Base-by-base conservation (phyloP, 2,888 invertebrate genomes). In the Watsonalla binaria region DNA sequence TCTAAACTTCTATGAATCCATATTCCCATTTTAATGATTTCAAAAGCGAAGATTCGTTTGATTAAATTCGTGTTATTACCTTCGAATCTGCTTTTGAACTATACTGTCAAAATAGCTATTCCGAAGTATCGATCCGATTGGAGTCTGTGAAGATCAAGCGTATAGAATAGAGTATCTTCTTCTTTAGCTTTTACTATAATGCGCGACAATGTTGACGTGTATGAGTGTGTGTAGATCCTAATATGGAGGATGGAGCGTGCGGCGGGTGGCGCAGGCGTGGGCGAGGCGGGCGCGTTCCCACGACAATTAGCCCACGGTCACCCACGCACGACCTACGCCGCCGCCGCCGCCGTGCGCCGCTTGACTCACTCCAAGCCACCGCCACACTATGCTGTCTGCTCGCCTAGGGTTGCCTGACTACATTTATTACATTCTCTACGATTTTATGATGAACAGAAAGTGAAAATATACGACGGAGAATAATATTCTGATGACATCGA, bases 251-350 rank as follows among this genome's bases (percentile, higher is more conserved):
- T 8, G 9, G 15, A 49, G 15, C 35, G 7, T 15, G 6, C 35
- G 39, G 49, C 49, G 49, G 55, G 53, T 47, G 54, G 48, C 53
- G 46, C 47, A 46, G 53, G 50, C 34, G 54, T 51, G 46, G 48
- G 59, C 50, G 45, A 65, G 60, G 56, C 56, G 60, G 62, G 66
- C 56, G 59, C 71, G 78, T 89, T 90, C 89, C 82, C 89, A 90
- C 89, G 88, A 80, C 80, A 85, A 89, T 90, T 87, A 87, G 81
- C 77, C 78, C 79, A 81, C 80, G 76, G 74, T 66, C 63, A 63
- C 54, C 58, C 72, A 59, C 72, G 69, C 73, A 68, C 73, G 71
- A 68, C 58, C 64, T 64, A 57, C 62, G 60, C 58, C 55, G 65
- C 66, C 68, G 65, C 60, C 63, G 53, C 55, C 15, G 65, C 68